Conservation (phyloP, 2,888 invertebrate genomes). For the Heliconius ismenius region DNA sequence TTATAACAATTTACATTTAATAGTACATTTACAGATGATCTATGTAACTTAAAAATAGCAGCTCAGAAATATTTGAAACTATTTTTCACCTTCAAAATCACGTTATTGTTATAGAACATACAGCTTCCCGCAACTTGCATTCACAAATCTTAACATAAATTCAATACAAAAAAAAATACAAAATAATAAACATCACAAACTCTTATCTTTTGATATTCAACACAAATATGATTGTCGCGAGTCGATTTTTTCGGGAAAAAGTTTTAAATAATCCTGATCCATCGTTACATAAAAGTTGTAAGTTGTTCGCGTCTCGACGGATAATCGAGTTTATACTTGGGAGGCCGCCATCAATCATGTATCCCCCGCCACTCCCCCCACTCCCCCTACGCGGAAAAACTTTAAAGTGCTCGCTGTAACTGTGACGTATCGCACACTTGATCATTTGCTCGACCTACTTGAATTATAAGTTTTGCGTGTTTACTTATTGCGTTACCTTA, state of each 20-base stretch:
- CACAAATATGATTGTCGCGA: conserved; percentile 78
- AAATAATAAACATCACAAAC: neutral
- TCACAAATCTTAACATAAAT: no score
- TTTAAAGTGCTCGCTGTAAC: conserved; percentile 75
- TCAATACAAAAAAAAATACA: no score
- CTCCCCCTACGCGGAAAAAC: conserved; percentile 65
- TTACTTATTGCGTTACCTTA: conserved; percentile 30
- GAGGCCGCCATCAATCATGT: conserved; percentile 81
- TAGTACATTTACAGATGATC: no score
- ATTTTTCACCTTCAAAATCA: no score
- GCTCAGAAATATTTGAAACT: no score
- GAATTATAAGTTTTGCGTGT: conserved; percentile 49
- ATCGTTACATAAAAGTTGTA: conserved; percentile 82
- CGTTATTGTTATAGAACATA: no score
- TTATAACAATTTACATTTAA: no score
- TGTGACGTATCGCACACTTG: conserved; percentile 66
- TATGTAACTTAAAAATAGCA: no score
- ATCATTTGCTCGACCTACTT: conserved; percentile 55
- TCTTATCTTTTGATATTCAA: conserved; percentile 57
- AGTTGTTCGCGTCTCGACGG: conserved; percentile 81
- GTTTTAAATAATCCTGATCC: conserved; percentile 80
- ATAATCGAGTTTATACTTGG: conserved; percentile 82
- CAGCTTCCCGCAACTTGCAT: no score
- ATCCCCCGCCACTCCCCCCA: conserved; percentile 60
- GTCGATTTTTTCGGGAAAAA: conserved; percentile 72